Percentiles rank a stretch among this genome's conserved stretches.
Conservation (phyloP, 1,140 invertebrate genomes). For the Lasaia peninsularis region DNA sequence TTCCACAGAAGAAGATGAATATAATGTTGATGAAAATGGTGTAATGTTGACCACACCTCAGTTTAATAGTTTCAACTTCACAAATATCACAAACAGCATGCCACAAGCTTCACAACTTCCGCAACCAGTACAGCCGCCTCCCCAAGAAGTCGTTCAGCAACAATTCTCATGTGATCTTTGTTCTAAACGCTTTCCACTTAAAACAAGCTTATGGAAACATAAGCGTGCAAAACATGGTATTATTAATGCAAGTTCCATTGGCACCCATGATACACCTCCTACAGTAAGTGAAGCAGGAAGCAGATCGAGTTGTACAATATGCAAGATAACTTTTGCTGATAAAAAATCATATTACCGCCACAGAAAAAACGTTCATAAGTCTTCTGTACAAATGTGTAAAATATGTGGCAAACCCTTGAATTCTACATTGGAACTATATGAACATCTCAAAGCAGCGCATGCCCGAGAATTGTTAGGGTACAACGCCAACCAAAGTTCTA, state of each 20-base stretch:
- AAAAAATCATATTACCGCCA: slow-evolving; percentile 76
- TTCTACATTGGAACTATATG: slow-evolving; percentile 68
- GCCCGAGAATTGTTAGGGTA: slow-evolving; percentile 71
- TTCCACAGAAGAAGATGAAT: slow-evolving; percentile 73
- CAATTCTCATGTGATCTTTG: slow-evolving; percentile 70
- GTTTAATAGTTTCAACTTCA: slow-evolving; percentile 72
- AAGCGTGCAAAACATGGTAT: slow-evolving; percentile 76
- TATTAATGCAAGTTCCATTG: slow-evolving; percentile 45
- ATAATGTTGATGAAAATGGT: slow-evolving; percentile 65
- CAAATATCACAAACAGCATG: slow-evolving; percentile 47
- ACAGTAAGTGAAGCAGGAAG: slow-evolving; percentile 25
- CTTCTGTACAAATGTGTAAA: slow-evolving; percentile 69
- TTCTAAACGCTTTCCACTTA: slow-evolving; percentile 69
- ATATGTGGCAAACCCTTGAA: slow-evolving; percentile 71
- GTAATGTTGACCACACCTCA: slow-evolving; percentile 64
- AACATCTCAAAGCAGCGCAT: slow-evolving; percentile 69
- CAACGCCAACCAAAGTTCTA: slow-evolving; percentile 61
- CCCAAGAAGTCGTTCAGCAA: slow-evolving; percentile 35
- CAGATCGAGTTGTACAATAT: slow-evolving; percentile 74
- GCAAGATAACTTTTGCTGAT: slow-evolving; percentile 71
- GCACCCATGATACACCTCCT: slow-evolving; percentile 32
- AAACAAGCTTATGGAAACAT: slow-evolving; percentile 73
- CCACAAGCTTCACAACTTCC: slow-evolving; percentile 27
- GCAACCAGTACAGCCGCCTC: neutral
- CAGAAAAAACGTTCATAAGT: slow-evolving; percentile 72